A percentile compares a stretch with the other conserved stretches of the same genome.
phyloP scores from a whole-genome alignment of 2,888 invertebrate species.

The Drosophila stalkeri region DNA sequence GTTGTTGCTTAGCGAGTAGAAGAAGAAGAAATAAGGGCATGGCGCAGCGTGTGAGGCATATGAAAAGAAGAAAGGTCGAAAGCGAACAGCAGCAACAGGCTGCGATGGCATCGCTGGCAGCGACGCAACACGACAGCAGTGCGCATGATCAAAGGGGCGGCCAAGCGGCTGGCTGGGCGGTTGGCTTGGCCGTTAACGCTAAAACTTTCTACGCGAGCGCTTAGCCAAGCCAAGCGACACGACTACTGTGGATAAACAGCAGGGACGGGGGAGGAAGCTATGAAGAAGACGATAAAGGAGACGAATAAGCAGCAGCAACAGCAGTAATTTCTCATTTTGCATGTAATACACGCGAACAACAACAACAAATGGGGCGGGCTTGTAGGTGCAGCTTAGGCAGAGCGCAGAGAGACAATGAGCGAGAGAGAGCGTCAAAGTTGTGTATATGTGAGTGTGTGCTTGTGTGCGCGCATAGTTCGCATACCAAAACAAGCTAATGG shows the following conservation, averaged over 20 bases:
- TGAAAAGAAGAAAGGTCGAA: conserved; percentile 75
- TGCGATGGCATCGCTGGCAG: background rate
- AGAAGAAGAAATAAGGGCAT: conserved; percentile 72
- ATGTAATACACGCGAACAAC: conserved; percentile 49
- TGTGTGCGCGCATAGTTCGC: conserved; percentile 49
- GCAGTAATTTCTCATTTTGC: conserved; percentile 60
- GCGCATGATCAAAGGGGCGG: conserved; percentile 17
- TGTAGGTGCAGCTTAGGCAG: conserved; percentile 39
- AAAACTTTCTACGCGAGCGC: conserved; percentile 78
- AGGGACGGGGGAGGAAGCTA: conserved; percentile 2
- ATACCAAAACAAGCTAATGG: conserved; percentile 61
- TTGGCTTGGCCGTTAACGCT: conserved; percentile 70
- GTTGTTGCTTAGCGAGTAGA: conserved; percentile 53
- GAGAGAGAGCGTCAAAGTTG: conserved; percentile 22
- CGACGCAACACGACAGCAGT: background rate
- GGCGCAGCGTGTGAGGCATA: conserved; percentile 59
- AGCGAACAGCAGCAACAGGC: conserved; percentile 53
- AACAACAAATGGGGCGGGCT: conserved; percentile 26
- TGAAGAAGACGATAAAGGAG: conserved; percentile 43
- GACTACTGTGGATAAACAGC: conserved; percentile 22
- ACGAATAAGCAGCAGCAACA: conserved; percentile 29
- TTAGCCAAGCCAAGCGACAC: conserved; percentile 75
- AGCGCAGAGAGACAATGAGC: conserved; percentile 9
- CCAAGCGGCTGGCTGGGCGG: conserved; percentile 49
- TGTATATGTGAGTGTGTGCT: conserved; percentile 8